Base-by-base conservation (phyloP, 2,113 vertebrate genomes). In the Trichomycterus rosablanca region DNA sequence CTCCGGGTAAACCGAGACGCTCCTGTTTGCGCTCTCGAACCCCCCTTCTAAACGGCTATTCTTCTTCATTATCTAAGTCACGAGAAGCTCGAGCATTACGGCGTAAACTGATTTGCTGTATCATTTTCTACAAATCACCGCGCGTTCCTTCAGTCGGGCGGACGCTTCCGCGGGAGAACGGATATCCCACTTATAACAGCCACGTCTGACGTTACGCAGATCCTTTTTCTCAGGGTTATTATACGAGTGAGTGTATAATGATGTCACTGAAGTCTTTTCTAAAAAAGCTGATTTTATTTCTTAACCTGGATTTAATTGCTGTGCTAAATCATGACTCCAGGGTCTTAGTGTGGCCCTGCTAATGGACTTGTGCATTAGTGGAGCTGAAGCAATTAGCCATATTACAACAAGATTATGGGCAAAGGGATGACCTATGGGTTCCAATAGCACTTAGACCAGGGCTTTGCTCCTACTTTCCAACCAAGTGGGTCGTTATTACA, bases 361-460 rank as follows among this genome's bases (percentile, higher is more conserved):
- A 85, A 88, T 85, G 76, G 80, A 81, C 70, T 72, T 74, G 66
- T 76, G 80, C 79, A 83, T 83, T 76, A 78, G 72, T 66, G 67
- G 75, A 82, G 71, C 70, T 75, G 60, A 80, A 74, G 73, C 82
- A 85, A 88, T 88, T 86, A 86, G 82, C 74, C 30, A 37, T 81
- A 83, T 84, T 87, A 83, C 68, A 64, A 72, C 70, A 76, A 77
- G 71, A 78, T 69, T 74, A 76, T 73, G 70, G 80, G 78, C 72
- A 68, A 60, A 66, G n/a, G 72, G 67, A 66, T 80, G 80, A 82
- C 82, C 79, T 70, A 51, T 40, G 74, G 74, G 73, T 74, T 23
- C 56, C 65, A 70, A 67, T 78, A 68, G 77, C 65, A 44, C 12
- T 68, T 67, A 76, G 71, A 80, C 44, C 57, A 50, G 44, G 15